These are phyloP conservation scores for Malaclemys terrapin DNA, from an alignment of 2,113 vertebrate genomes.

Conservation along the genomic window DNA sequence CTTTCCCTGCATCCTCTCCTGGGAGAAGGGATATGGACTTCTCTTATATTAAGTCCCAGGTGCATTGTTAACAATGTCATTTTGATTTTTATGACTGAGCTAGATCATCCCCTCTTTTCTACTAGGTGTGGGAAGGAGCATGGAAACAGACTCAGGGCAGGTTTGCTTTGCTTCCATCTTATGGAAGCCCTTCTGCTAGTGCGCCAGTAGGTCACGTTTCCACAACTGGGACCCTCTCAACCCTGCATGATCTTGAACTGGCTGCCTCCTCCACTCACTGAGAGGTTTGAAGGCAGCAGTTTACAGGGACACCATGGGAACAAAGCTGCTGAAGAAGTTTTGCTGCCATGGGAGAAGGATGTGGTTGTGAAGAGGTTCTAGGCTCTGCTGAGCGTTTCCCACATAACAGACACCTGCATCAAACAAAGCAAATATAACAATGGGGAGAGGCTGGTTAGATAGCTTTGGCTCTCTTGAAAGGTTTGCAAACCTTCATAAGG, in stretches of 20 bases:
- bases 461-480: neutral
- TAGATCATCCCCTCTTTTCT: neutral
- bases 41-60: neutral
- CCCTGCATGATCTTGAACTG: neutral
- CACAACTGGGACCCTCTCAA: no score
- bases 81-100: neutral
- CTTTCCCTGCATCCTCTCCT: neutral
- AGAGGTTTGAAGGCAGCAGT: neutral
- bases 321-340: neutral
- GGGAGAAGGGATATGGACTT: neutral
- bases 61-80: neutral
- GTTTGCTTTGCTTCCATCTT: neutral
- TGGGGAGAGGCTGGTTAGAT: fast-evolving
- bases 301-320: neutral
- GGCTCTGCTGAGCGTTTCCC: neutral
- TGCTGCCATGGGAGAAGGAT: neutral
- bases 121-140: neutral
- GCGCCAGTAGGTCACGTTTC: neutral
- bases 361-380: neutral
- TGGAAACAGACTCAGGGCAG: neutral
- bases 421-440: neutral
- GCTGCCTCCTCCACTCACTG: neutral
- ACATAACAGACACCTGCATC: neutral
- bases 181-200: neutral
- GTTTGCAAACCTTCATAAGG: neutral